These are phyloP conservation scores for Habropoda laboriosa DNA, from an alignment of 1,140 invertebrate species.

Conservation along the genomic window DNA sequence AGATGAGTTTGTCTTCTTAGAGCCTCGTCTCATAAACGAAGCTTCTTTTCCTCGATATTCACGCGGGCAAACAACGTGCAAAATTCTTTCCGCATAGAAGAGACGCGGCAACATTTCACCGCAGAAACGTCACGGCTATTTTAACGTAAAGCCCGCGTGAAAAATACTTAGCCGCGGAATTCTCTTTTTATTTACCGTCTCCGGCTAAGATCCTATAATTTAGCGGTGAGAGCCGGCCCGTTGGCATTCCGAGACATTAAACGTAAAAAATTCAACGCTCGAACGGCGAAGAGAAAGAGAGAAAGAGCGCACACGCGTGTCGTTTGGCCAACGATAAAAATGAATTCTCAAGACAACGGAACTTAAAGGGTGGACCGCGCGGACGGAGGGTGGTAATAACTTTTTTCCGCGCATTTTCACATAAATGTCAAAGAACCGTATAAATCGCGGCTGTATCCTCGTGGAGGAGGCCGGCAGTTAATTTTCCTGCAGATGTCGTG, in stretches of 20 bases:
- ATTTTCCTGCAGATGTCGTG: constrained; percentile 17
- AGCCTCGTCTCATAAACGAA: too few species aligned
- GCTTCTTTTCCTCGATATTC: too few species aligned
- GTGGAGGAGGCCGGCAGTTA: constrained; percentile 37
- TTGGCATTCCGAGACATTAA: constrained; percentile 32
- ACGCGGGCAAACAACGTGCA: too few species aligned
- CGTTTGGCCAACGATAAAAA: constrained; percentile 18
- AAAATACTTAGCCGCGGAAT: constrained; percentile 7
- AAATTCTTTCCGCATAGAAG: too few species aligned
- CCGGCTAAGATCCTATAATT: neutral
- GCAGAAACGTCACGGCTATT: neutral
- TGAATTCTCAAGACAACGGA: constrained; percentile 20
- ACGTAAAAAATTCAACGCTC: constrained; percentile 39
- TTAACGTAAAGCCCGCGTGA: neutral
- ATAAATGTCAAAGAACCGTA: constrained; percentile 56
- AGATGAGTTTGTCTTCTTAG: too few species aligned
- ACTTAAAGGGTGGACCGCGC: neutral
- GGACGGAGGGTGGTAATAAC: neutral
- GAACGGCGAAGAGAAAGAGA: neutral
- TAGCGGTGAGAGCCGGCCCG: neutral
- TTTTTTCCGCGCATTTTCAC: constrained; percentile 37
- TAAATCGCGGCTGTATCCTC: constrained; percentile 45
- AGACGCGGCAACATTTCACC: neutral
- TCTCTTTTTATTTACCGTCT: neutral
- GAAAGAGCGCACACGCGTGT: neutral